Percentiles rank a stretch among this genome's conserved stretches.
These are phyloP conservation scores for Platyrinchus mystaceus DNA, from an alignment of 2,797 vertebrate species.

Conservation along the genomic window DNA sequence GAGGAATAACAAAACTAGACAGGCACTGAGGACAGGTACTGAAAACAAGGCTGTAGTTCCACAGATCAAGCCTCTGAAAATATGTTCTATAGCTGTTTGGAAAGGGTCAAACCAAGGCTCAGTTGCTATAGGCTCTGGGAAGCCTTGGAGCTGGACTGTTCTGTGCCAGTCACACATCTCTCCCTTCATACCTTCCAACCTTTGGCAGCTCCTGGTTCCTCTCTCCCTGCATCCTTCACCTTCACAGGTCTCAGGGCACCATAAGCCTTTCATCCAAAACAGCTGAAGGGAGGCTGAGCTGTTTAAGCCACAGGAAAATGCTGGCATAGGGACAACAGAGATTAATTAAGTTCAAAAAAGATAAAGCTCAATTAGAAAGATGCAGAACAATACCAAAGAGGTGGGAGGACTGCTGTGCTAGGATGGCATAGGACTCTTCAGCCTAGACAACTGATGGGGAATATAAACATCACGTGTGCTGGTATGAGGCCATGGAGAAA, in stretches of 20 bases:
- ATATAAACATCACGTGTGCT: rapidly evolving
- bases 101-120: not conserved
- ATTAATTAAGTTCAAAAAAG: not conserved
- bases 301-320: not conserved
- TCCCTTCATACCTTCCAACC: not conserved
- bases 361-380: not conserved
- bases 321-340: not conserved
- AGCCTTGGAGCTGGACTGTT: not conserved
- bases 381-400: not conserved
- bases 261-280: not conserved
- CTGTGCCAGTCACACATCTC: not conserved
- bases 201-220: not conserved
- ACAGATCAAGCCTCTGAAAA: not conserved
- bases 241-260: not conserved
- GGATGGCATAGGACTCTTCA: not conserved
- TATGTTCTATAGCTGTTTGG: not conserved
- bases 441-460: not conserved
- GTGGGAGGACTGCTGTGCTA: not conserved
- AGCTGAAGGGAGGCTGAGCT: not conserved
- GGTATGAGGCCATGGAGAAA: rapidly evolving
- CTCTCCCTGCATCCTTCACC: not conserved
- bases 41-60: not conserved
- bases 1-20: not conserved
- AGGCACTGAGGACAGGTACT: not conserved
- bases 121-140: not conserved